These are phyloP conservation scores for Labeo rohita DNA, from an alignment of 2,113 vertebrate species.

Conservation along the genomic window DNA sequence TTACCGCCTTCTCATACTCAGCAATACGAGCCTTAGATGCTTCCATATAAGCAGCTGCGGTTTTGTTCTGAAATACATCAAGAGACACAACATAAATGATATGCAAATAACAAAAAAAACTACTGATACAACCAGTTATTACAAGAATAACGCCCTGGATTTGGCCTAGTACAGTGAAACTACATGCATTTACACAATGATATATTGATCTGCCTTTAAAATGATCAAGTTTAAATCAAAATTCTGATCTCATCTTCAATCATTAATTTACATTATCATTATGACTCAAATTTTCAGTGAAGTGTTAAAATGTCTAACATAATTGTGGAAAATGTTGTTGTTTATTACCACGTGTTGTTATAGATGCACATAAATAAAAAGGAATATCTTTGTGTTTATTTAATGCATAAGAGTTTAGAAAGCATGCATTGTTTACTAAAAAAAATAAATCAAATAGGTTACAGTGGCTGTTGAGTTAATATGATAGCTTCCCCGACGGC, in stretches of 20 bases:
- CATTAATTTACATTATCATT: background rate
- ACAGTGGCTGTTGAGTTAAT: too few species aligned
- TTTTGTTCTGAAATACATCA: constrained; percentile 76
- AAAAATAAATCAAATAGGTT: too few species aligned
- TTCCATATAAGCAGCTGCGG: constrained; percentile 74
- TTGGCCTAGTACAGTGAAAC: background rate
- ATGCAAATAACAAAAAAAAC: background rate
- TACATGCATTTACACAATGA: background rate
- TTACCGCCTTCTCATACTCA: constrained; percentile 82
- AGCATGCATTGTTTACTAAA: too few species aligned
- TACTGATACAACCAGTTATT: background rate
- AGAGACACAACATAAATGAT: background rate
- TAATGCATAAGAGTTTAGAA: too few species aligned
- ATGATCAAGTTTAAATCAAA: background rate
- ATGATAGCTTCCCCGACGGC: too few species aligned
- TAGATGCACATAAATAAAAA: too few species aligned
- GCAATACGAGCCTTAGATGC: constrained; percentile 83
- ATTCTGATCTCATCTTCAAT: background rate
- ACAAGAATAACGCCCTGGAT: background rate
- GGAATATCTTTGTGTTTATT: too few species aligned
- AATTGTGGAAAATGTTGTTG: too few species aligned
- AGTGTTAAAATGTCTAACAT: background rate
- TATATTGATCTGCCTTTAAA: background rate
- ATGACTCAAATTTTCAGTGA: background rate
- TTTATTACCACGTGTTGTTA: too few species aligned